A percentile compares a stretch with the other conserved stretches of the same genome.
phyloP scores from a whole-genome alignment of 2,888 invertebrate species.

The Neoitamus cyanurus region DNA sequence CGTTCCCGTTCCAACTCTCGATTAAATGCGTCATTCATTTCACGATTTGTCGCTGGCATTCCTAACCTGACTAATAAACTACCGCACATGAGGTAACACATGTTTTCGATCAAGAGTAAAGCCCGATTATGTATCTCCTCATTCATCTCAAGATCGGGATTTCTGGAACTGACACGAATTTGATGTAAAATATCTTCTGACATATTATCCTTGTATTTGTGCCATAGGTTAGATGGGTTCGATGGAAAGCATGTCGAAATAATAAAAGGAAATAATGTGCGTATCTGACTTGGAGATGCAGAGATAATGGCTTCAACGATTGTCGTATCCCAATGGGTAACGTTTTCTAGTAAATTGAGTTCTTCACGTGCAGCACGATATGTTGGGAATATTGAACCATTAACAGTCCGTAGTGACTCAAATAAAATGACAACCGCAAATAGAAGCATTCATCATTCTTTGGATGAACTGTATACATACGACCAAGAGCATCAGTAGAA shows the following conservation, averaged over 20 bases:
- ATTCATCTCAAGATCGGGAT: conserved; percentile 33
- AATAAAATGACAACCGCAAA: conserved; percentile 58
- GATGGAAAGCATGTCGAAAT: conserved; percentile 51
- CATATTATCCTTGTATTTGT: conserved; percentile 41
- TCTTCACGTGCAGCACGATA: conserved; percentile 60
- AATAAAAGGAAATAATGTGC: conserved; percentile 48
- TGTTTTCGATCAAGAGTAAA: conserved; percentile 49
- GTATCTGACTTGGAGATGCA: conserved; percentile 49
- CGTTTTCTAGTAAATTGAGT: conserved; percentile 59
- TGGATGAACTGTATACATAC: conserved; percentile 61
- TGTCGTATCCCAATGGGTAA: conserved; percentile 51
- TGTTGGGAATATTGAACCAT: conserved; percentile 59
- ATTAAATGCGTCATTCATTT: conserved; percentile 49
- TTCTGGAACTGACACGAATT: not conserved
- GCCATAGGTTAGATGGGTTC: conserved; percentile 50
- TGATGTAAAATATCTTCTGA: conserved; percentile 4
- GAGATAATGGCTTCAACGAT: conserved; percentile 48
- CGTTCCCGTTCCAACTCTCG: conserved; percentile 54
- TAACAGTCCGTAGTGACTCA: conserved; percentile 58
- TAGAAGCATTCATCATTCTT: conserved; percentile 60
- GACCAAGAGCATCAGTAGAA: conserved; percentile 59
- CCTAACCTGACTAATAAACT: conserved; percentile 53
- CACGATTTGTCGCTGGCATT: conserved; percentile 50
- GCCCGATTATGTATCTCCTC: conserved; percentile 47
- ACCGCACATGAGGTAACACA: conserved; percentile 49